Evolutionary conservation across 2,113 vertebrate genomes (phyloP), one percentile per base, ranked within the genome.

Genomic region (Aphyosemion australe): DNA sequence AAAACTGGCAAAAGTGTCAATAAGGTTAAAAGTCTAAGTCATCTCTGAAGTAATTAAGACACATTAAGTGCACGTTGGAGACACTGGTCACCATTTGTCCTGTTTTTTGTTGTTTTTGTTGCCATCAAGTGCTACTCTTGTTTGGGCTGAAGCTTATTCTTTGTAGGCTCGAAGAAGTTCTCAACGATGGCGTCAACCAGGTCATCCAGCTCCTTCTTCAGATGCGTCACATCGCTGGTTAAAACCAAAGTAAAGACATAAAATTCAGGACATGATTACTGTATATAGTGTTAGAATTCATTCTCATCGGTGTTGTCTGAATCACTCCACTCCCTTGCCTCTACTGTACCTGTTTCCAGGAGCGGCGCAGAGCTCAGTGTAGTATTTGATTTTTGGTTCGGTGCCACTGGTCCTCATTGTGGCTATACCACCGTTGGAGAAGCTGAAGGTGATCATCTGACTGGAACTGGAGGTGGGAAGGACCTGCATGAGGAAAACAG

Each of bases 371-470:
- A 99, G 92, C 69, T 99, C 97, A 0, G 95, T 92, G 52, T 99
- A 99, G 79, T 99, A 99, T 88, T 99, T 99, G 86, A 99, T 96
- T 87, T 99, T 99, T 11, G 97, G 97, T 73, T 99, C 97, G 0
- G 97, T 99, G 39, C 97, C 97, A 1, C 96, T 99, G 83, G 97
- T 99, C 80, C 97, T 91, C 91, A 99, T 94, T 47, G 97, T 99
- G 69, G 97, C 96, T 76, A 98, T 95, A 1, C 97, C 94, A 31
- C 96, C 96, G 2, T 98, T 98, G 12, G 92, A 92, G 82, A 99
- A 99, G 19, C 90, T 96, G 61, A 99, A 99, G 0, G 97, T 98
- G 84, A 99, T 97, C 97, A 99, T 99, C 83, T 99, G 96, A 88
- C 96, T 99, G 83, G 94, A 97, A 78, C 91, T 93, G 85, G 96